phyloP scores from a whole-genome alignment of 2,888 invertebrate species.

The Drosophila mimetica region DNA sequence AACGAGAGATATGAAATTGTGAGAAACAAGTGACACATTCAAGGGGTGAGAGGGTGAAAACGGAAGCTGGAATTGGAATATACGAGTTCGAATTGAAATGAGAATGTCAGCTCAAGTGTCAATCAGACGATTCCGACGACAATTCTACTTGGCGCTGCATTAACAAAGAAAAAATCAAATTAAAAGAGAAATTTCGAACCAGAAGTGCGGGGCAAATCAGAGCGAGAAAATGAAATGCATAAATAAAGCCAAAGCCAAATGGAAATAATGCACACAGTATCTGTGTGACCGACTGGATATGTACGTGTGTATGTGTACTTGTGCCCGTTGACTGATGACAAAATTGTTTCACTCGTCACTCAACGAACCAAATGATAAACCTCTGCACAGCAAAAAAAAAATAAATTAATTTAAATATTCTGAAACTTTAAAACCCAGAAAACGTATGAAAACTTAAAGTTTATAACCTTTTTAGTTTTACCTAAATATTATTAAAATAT shows the following conservation, averaged over 20 bases:
- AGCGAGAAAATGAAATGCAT: slow-evolving; percentile 62
- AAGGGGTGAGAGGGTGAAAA: background rate
- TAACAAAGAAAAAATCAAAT: slow-evolving; percentile 44
- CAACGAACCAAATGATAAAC: slow-evolving; percentile 32
- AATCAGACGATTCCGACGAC: slow-evolving; percentile 50
- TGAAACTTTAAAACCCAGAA: no score
- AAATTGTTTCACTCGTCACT: slow-evolving; percentile 58
- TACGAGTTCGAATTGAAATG: slow-evolving; percentile 23
- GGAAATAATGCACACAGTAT: slow-evolving; percentile 47
- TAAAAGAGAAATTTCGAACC: slow-evolving; percentile 49
- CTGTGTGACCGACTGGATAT: slow-evolving; percentile 7
- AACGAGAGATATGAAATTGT: background rate
- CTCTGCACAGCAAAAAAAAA: slow-evolving; percentile 3
- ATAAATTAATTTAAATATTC: no score
- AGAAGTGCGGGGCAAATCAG: slow-evolving; percentile 57
- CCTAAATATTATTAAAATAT: no score
- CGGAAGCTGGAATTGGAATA: slow-evolving; percentile 17
- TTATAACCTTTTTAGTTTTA: no score
- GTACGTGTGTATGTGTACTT: slow-evolving; percentile 3
- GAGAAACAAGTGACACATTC: slow-evolving; percentile 9
- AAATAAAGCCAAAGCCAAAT: slow-evolving; percentile 53
- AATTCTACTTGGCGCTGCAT: slow-evolving; percentile 60
- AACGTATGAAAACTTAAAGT: no score
- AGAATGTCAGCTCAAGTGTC: slow-evolving; percentile 66
- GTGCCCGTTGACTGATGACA: slow-evolving; percentile 43